Evolutionary conservation across 2,888 invertebrate genomes (phyloP), one percentile per base, ranked within the genome.

Genomic region (Nyleta sp.): DNA sequence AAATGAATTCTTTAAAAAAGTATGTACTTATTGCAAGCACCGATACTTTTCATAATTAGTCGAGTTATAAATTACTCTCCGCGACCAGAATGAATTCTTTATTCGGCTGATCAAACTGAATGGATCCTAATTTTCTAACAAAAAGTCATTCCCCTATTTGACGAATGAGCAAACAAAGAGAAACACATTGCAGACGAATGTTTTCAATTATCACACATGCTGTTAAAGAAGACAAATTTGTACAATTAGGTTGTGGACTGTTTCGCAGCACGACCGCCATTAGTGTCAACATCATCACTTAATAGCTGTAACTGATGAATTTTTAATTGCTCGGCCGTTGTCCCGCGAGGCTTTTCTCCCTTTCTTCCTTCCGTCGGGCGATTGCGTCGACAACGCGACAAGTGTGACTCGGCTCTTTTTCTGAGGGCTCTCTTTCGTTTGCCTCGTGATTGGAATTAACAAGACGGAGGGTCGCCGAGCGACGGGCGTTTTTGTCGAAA

Each of bases 351-450:
- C 52, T 65, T 67, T 65, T 65, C 68, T 75, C 68, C 46, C 68
- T 57, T 55, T 68, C 62, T 55, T 68, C 42, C 20, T 31, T 67
- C 46, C 13, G 57, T 8, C 42, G 42, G 44, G 20, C 42, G 65
- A 77, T 42, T 50, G 46, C 59, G 60, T 59, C 65, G 65, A 68
- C 78, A 64, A 53, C 35, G 57, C 60, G 60, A 70, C 65, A 76
- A 73, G 74, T 76, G 80, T 78, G 73, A 78, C 80, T 76, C 50
- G 72, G 57, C 78, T 40, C 62, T 78, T 78, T 72, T 78, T 72
- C 67, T 78, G 65, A 67, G 48, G 78, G 72, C 68, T 67, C 68
- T 62, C 52, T 42, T 57, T 57, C 59, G 60, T 78, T 78, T 44
- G 68, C 48, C 57, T 62, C 78, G 68, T 78, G 78, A 67, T 73